Percentiles rank a stretch among this genome's conserved stretches.
Evolutionary conservation across 53 echinoderm and acorn worm genomes (phyloP).

Genomic region (Antedon mediterranea): DNA sequence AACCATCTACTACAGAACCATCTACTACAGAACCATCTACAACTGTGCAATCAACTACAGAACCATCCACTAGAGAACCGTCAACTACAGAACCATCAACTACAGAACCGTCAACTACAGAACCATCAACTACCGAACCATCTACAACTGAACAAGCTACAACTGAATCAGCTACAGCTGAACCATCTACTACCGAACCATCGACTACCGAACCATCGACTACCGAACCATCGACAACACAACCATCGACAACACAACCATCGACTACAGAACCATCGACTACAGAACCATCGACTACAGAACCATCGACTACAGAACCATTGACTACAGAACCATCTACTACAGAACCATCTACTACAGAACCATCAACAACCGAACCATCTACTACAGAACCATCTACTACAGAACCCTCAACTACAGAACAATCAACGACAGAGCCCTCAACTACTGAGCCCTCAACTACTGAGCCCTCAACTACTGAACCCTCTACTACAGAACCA

Average conservation of each 20-base stretch:
- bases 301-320: neutral
- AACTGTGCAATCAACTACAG: too few species aligned
- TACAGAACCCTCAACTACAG: too few species aligned
- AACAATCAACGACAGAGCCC: too few species aligned
- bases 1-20: too few species aligned
- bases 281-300: neutral
- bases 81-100: too few species aligned
- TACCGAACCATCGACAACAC: neutral
- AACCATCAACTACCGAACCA: neutral
- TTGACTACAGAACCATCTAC: neutral
- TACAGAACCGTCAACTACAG: too few species aligned
- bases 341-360: neutral
- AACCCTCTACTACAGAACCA: too few species aligned
- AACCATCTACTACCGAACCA: neutral
- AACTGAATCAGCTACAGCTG: neutral
- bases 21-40: too few species aligned
- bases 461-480: too few species aligned
- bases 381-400: neutral
- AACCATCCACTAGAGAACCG: too few species aligned
- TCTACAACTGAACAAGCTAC: neutral
- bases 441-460: too few species aligned
- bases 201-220: neutral
- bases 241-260: neutral
- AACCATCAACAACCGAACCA: neutral
- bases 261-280: neutral